These are phyloP conservation scores for Odontophorus gujanensis DNA, from an alignment of 2,113 vertebrate genomes.

Conservation along the genomic window DNA sequence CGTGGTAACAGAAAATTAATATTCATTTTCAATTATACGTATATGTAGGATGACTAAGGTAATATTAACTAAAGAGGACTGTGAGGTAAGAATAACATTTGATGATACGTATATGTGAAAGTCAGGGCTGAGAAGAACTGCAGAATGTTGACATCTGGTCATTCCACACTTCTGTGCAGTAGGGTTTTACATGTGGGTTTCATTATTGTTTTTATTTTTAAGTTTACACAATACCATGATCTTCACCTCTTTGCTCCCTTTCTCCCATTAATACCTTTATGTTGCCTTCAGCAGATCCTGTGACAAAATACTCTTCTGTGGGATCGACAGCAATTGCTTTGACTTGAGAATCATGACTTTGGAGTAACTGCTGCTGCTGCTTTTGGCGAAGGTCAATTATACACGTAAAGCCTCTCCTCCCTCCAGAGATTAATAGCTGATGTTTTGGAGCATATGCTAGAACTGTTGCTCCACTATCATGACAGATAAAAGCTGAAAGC, in stretches of 20 bases:
- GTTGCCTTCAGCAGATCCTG: constrained; percentile 96
- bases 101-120: neutral
- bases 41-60: neutral
- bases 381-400: constrained; percentile 90
- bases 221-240: neutral
- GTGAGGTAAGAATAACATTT: neutral
- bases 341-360: constrained; percentile 95
- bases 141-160: neutral
- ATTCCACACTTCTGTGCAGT: neutral
- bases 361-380: constrained; percentile 90
- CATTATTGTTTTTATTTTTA: neutral
- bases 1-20: neutral
- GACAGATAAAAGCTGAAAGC: constrained; percentile 90
- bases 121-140: neutral
- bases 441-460: constrained; percentile 90
- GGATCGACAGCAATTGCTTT: constrained; percentile 93
- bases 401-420: constrained; percentile 93
- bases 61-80: neutral
- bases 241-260: neutral
- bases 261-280: constrained; percentile 86
- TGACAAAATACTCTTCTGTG: constrained; percentile 93
- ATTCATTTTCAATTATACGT: neutral
- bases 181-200: neutral
- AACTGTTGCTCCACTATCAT: constrained; percentile 94
- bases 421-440: constrained; percentile 93